Evolutionary conservation across 1,140 invertebrate genomes (phyloP).

Genomic region (Pachyrhynchus sulphureomaculatus): DNA sequence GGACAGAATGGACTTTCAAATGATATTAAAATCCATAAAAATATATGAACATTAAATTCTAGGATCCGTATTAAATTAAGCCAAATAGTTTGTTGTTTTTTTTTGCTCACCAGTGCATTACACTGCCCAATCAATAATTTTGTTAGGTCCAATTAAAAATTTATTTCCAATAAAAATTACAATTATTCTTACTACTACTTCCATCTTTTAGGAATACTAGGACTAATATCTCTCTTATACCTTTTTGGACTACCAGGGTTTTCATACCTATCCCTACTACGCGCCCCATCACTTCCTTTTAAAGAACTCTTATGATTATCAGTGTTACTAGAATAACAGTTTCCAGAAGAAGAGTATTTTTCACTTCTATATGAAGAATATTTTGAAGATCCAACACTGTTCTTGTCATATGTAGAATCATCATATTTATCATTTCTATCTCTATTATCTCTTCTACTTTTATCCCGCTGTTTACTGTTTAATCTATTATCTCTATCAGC

Average conservation of each 20-base stretch:
- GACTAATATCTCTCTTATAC: constrained; percentile 16
- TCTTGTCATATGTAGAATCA: not conserved
- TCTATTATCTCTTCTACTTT: not conserved
- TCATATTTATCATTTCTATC: not conserved
- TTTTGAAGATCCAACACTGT: not conserved
- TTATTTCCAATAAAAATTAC: not conserved
- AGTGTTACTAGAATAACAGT: not conserved
- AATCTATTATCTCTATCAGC: not conserved
- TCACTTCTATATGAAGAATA: not conserved
- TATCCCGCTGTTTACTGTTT: not conserved
- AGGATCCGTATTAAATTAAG: no score
- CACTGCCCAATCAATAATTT: constrained; percentile 2
- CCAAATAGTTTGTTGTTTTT: no score
- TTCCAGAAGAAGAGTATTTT: not conserved
- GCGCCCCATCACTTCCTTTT: not conserved
- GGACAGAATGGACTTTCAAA: no score
- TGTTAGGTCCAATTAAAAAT: not conserved
- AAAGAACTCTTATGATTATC: no score
- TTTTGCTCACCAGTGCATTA: no score
- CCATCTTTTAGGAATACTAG: constrained; percentile 26
- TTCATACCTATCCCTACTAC: constrained; percentile 1
- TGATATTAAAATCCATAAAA: no score
- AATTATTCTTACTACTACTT: not conserved
- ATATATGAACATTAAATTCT: no score
- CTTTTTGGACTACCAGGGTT: not conserved